phyloP scores from a whole-genome alignment of 2,797 vertebrate genomes.

The Phrynocephalus forsythii region DNA sequence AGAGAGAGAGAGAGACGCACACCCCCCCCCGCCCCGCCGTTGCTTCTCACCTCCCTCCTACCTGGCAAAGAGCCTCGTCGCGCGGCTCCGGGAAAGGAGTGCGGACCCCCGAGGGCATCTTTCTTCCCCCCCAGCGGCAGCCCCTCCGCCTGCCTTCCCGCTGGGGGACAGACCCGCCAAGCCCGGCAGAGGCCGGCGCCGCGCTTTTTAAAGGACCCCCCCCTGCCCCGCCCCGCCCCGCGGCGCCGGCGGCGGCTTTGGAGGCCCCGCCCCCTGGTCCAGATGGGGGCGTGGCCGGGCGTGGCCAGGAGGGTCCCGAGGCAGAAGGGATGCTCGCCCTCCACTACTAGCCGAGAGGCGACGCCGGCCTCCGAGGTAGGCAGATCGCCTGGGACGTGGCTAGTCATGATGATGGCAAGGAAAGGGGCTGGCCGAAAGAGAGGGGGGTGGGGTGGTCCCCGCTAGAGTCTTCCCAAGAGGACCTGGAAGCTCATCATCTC shows the following conservation, averaged over 20 bases:
- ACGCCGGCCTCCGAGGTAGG: not conserved
- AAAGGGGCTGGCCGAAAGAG: no score
- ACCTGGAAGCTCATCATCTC: no score
- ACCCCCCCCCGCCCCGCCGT: no score
- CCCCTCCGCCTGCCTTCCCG: no score
- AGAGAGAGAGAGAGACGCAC: not conserved
- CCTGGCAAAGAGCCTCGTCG: constrained; percentile 79
- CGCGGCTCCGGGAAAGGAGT: constrained; percentile 83
- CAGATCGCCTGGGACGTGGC: not conserved
- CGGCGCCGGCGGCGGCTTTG: not conserved
- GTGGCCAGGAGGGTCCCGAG: not conserved
- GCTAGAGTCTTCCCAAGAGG: no score
- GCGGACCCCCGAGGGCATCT: constrained; percentile 83
- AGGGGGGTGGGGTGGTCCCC: no score
- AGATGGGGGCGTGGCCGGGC: not conserved
- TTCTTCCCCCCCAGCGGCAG: no score
- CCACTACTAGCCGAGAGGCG: accelerated
- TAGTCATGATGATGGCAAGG: no score
- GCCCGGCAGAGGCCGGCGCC: not conserved
- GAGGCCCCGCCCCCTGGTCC: constrained; percentile 13
- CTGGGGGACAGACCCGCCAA: not conserved
- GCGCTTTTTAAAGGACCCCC: not conserved
- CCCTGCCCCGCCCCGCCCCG: no score
- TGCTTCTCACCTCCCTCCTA: constrained; percentile 29
- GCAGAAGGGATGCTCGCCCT: not conserved